Conservation (phyloP, 2,888 invertebrate species). For the Diaperis boleti region DNA sequence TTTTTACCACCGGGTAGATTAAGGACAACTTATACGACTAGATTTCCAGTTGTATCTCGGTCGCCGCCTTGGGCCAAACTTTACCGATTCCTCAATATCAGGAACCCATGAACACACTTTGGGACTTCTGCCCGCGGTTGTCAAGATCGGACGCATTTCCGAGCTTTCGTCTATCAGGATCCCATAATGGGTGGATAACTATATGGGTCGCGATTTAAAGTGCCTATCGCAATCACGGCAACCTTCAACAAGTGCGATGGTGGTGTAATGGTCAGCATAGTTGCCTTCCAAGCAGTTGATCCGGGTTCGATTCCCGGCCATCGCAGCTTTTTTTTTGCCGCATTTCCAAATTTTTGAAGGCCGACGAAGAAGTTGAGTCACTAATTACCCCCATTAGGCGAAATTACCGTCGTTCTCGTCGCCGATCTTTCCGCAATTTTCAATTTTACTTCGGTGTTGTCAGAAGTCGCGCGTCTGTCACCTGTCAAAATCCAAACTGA, state of each 20-base stretch:
- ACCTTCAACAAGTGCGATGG: constrained; percentile 60
- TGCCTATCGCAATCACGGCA: background rate
- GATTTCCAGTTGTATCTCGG: background rate
- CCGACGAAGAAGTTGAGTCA: too few relatives aligned
- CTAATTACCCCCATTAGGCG: too few relatives aligned
- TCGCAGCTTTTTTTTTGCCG: constrained; percentile 56
- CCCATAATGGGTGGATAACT: background rate
- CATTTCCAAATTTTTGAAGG: too few relatives aligned
- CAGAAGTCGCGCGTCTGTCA: constrained; percentile 24
- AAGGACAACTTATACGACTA: background rate
- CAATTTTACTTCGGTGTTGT: too few relatives aligned
- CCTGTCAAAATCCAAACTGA: constrained; percentile 29
- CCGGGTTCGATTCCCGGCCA: constrained; percentile 68
- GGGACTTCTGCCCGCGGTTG: too few relatives aligned
- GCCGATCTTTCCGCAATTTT: too few relatives aligned
- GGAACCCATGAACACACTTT: constrained; percentile 21
- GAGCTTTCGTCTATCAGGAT: constrained; percentile 22
- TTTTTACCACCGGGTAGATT: background rate
- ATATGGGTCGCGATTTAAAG: background rate
- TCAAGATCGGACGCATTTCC: constrained; percentile 22
- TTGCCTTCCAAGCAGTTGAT: constrained; percentile 68
- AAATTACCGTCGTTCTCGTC: too few relatives aligned
- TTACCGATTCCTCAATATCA: constrained; percentile 24
- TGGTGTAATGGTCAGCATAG: constrained; percentile 68
- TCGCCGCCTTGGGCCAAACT: constrained; percentile 17